Evolutionary conservation across 2,113 vertebrate species (phyloP), one percentile per base, ranked within the genome.

Genomic region (Machaerirhynchus nigripectus): DNA sequence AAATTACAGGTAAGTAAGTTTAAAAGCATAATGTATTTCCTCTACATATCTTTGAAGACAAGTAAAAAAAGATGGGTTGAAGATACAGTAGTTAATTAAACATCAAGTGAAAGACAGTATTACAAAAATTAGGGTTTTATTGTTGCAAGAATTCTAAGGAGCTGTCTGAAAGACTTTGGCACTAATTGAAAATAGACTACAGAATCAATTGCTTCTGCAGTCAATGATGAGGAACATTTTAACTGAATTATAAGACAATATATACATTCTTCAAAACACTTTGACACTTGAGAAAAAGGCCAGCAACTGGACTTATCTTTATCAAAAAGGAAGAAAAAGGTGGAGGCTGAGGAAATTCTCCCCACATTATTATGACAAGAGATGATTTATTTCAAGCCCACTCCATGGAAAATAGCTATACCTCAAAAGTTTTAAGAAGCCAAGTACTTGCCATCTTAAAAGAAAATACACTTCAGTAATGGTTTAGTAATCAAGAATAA

Each of bases 231-330:
- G 93, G 84, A 97, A 94, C 81, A 79, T 82, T 92, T 95, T 94
- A 96, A 95, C 82, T 95, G 77, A 97, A 96, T 96, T 96, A 93
- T 95, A 92, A 94, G 70, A 79, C 87, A 94, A 94, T 82, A 94
- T 53, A 93, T 71, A 79, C 61, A 65, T 95, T 91, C 93, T 82
- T 95, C 69, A 94, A 93, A 95, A 96, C 8, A 82, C 61, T 95
- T 78, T 65, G 78, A 89, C 84, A 82, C 65, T 87, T 73, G n/a
- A 53, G 39, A 85, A 89, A 95, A 95, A 68, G 69, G 64, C 47
- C 61, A 88, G 64, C n/a, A 69, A 57, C 26, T 84, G 49, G 68
- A 94, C 69, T 87, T 92, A 65, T 7, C 74, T 86, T 69, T 86
- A 75, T 56, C 27, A 84, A 28, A 89, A 92, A 89, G 27, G 40